phyloP scores from a whole-genome alignment of 2,113 vertebrate species.

The Cololabis saira region DNA sequence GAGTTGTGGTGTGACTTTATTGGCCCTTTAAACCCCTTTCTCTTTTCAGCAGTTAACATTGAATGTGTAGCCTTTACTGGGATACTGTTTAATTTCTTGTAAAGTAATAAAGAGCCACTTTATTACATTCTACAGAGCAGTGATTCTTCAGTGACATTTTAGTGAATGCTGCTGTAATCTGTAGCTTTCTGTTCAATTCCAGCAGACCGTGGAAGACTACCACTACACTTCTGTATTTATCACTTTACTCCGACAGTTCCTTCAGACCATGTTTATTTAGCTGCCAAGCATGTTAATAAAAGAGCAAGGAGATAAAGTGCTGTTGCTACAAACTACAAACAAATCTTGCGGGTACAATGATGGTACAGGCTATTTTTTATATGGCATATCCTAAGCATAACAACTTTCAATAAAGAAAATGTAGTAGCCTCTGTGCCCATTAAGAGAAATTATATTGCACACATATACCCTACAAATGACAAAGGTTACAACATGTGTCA shows the following conservation, averaged over 20 bases:
- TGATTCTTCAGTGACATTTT: slow-evolving; percentile 17
- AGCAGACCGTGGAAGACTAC: slow-evolving; percentile 26
- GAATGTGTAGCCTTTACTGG: slow-evolving; percentile 62
- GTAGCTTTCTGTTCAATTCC: slow-evolving; percentile 37
- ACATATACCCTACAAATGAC: background rate
- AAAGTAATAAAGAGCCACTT: slow-evolving; percentile 78
- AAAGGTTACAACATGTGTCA: background rate
- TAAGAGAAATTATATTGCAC: background rate
- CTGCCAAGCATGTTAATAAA: slow-evolving; percentile 45
- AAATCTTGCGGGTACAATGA: slow-evolving; percentile 9
- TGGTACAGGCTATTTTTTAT: background rate
- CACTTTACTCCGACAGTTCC: slow-evolving; percentile 26
- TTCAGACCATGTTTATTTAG: slow-evolving; percentile 43
- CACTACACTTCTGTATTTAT: slow-evolving; percentile 18
- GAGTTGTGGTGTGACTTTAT: slow-evolving; percentile 57
- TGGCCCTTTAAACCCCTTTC: slow-evolving; percentile 64
- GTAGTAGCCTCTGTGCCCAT: background rate
- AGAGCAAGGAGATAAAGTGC: slow-evolving; percentile 17
- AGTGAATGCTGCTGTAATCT: slow-evolving; percentile 39
- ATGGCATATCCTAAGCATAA: too few species aligned
- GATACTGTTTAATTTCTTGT: slow-evolving; percentile 78
- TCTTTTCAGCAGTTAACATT: slow-evolving; percentile 67
- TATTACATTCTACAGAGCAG: slow-evolving; percentile 68
- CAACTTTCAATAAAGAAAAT: background rate
- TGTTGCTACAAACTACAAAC: background rate